Base-by-base conservation (phyloP, 92 coral and sea anemone species). In the Palythoa grandiflora region DNA sequence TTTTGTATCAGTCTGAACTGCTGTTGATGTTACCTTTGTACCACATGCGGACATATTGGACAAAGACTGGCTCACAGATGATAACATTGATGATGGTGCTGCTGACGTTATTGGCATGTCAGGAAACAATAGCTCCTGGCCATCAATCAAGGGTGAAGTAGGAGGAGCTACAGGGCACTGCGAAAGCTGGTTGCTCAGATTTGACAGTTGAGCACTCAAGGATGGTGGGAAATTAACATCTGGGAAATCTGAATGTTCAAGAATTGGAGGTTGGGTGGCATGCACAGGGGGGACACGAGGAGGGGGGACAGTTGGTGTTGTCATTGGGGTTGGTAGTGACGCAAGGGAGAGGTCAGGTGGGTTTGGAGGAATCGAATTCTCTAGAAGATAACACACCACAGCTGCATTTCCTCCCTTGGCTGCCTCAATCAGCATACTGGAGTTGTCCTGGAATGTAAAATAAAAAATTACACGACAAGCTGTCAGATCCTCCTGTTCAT, bases 231-330 rank as follows among this genome's bases (percentile, higher is more conserved):
- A 81, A 36, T 91, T 84, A 77, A 95, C 78, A 84, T 95, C 96
- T 9, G 92, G 73, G 77, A 95, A 38, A 51, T 95, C 98, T 20
- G 93, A 98, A 75, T 94, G 96, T 74, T 97, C 99, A 38, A 95
- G 91, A 16, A 93, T 77, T 38, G 96, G 98, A 13, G 98, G 98
- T 60, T 95, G 98, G 63, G 93, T 95, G 6, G 98, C 95, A 84
- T 94, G 99, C 17, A 91, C 98, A 70, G 99, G 99, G 78, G 99
- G 99, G 55, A 97, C 99, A 68, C 99, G 94, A 0, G 99, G 99
- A 28, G 99, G 99, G 19, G 99, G 96, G 39, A 94, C 93, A 51
- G 96, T 76, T 2, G 97, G 97, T 73, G 98, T 94, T 50, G 96
- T 88, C 85, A 94, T 87, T 75, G 97, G 89, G 71, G 92, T 87